Conservation (phyloP, 2,888 invertebrate species). For the Pyrrhosoma nymphula region DNA sequence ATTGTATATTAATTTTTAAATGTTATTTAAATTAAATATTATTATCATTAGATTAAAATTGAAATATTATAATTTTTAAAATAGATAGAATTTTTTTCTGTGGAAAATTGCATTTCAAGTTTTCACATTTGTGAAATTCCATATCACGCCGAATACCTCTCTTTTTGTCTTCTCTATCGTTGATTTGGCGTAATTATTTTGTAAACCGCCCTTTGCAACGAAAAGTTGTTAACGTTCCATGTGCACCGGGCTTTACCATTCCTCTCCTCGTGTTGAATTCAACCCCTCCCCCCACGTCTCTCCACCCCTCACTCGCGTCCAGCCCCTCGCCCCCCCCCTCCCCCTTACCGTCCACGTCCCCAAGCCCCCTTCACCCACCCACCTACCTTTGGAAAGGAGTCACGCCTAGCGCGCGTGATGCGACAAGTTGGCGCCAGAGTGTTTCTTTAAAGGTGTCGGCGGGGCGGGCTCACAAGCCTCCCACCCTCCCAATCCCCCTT, state of each 20-base stretch:
- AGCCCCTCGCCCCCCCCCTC: not conserved
- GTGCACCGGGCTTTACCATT: no score
- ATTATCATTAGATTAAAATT: no score
- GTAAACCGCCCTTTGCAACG: no score
- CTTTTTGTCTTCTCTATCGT: not conserved
- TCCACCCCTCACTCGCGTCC: not conserved
- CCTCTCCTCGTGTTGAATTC: no score
- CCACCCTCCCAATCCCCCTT: not conserved
- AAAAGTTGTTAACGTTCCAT: no score
- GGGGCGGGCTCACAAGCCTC: not conserved
- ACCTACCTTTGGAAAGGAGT: not conserved
- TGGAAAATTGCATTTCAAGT: no score
- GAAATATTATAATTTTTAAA: no score
- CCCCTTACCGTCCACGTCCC: not conserved
- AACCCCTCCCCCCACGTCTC: not conserved
- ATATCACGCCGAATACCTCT: no score
- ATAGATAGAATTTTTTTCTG: no score
- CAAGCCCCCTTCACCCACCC: not conserved
- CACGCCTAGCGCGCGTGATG: conserved; percentile 45
- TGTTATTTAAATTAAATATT: no score
- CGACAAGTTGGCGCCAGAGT: conserved; percentile 38
- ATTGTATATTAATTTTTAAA: no score
- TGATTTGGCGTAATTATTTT: not conserved
- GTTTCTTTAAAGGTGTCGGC: conserved; percentile 37
- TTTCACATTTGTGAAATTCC: no score